Evolutionary conservation across 2,888 invertebrate genomes (phyloP), one percentile per base, ranked within the genome.

Genomic region (Erpobdella octoculata): DNA sequence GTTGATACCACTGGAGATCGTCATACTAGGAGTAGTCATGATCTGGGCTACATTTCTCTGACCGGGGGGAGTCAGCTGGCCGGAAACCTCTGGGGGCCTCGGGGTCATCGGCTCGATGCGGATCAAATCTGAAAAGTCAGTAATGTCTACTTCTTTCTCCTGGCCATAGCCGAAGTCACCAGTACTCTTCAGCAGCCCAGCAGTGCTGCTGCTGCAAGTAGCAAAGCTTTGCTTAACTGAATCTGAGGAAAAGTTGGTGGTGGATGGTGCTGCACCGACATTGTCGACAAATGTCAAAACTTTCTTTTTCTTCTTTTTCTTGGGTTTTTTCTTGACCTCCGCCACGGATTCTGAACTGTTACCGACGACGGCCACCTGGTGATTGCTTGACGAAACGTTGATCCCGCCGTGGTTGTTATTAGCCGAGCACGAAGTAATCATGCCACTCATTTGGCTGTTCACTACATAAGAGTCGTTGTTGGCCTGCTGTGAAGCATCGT

Each of bases 71-170:
- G 67, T 46, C 28, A 68, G 37, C n/a, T 18, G 1, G 5, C 48
- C 48, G 4, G 48, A 69, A 35, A 33, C 33, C 15, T 69, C 46
- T 12, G 53, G n/a, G 53, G 69, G 69, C 21, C 69, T 41, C 25
- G 69, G 69, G 8, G 69, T 69, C 69, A 69, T 69, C n/a, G 73
- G 73, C 33, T 71, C 71, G 53, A 73, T 71, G n/a, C 73, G 73
- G 36, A 73, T 73, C 21, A 73, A 68, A 59, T 73, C 73, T 0
- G 73, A 71, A 48, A 73, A 73, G 37, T 73, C 73, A 15, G 65
- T 73, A 12, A 73, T 66, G 36, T 71, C 71, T 9, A 62, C 46
- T 48, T 31, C 58, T 12, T 70, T 33, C 46, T 72, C 72, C 71
- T 53, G 53, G 53, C 28, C 28, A 53, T 25, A 53, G 53, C 28